Conservation (phyloP, 2,113 vertebrate species). For the Platysteira castanea region DNA sequence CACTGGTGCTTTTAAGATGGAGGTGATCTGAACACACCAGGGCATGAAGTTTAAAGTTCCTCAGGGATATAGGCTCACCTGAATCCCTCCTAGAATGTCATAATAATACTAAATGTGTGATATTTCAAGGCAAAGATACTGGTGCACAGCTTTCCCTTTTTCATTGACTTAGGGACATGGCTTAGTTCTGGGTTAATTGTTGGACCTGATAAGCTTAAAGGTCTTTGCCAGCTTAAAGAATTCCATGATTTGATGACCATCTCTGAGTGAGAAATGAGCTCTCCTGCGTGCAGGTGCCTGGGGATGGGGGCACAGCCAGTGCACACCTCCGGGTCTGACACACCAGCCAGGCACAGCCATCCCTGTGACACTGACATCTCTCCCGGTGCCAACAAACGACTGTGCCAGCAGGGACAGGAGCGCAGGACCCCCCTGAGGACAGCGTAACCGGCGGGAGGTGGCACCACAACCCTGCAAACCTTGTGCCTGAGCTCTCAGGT, state of each 20-base stretch:
- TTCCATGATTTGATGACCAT: background rate
- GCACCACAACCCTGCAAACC: background rate
- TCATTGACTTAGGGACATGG: accelerated
- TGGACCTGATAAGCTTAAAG: background rate
- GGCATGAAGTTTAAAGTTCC: background rate
- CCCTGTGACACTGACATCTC: background rate
- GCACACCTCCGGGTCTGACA: background rate
- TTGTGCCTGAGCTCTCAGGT: background rate
- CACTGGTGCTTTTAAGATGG: background rate
- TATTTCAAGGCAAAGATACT: background rate
- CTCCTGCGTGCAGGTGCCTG: background rate
- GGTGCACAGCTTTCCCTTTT: background rate
- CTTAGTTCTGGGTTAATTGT: no score
- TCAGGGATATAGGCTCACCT: background rate
- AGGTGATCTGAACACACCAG: background rate
- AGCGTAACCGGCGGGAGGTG: background rate
- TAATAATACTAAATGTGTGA: background rate
- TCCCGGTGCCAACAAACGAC: background rate
- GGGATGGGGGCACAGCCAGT: background rate
- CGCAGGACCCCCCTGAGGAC: background rate
- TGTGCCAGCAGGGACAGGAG: background rate
- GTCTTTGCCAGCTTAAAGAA: background rate
- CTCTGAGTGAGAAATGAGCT: background rate
- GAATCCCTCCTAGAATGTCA: background rate
- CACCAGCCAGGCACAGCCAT: background rate